Base-by-base conservation (phyloP, 2,797 vertebrate genomes). In the Hydrophis major region DNA sequence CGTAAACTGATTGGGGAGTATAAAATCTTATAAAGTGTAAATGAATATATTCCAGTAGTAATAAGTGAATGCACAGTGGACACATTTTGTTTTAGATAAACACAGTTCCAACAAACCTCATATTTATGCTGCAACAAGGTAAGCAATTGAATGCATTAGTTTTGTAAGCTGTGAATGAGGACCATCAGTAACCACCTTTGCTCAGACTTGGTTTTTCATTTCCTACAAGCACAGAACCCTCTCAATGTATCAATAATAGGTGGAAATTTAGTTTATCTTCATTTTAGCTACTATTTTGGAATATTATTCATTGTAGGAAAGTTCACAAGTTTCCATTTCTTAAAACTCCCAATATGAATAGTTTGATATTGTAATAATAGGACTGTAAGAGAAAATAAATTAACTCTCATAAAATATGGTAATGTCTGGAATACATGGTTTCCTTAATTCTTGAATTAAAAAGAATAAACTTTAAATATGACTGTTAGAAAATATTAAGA, bases 381-480 rank as follows among this genome's bases (percentile, higher is more conserved):
- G 22, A 92, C 22, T 37, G 60, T 60, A 92, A 0, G 1, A 89
- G 57, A n/a, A 94, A 94, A 22, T 2, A 47, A 57, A 95, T 13
- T 88, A 86, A 60, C 14, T 0, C 0, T 91, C 92, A 94, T 63
- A 42, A 42, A 89, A 93, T 87, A 95, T 92, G 86, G 90, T 56
- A 42, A 92, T 87, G 55, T 86, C 83, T 93, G 88, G 3, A 92
- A 27, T 13, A 94, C 27, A 32, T 94, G 14, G 5, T 42, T 63
- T 86, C 94, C 32, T n/a, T 78, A 89, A 59, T n/a, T 50, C 55
- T 78, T 53, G 63, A 47, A 94, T 10, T 50, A 93, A 92, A 92
- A 59, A 93, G 20, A 96, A 59, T 61, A 55, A 61, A 88, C 89
- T 55, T 74, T 42, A 94, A 94, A 89, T 0, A 13, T 90, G 92